These are phyloP conservation scores for Ranitomeya imitator DNA, from an alignment of 2,113 vertebrate species.

Conservation along the genomic window DNA sequence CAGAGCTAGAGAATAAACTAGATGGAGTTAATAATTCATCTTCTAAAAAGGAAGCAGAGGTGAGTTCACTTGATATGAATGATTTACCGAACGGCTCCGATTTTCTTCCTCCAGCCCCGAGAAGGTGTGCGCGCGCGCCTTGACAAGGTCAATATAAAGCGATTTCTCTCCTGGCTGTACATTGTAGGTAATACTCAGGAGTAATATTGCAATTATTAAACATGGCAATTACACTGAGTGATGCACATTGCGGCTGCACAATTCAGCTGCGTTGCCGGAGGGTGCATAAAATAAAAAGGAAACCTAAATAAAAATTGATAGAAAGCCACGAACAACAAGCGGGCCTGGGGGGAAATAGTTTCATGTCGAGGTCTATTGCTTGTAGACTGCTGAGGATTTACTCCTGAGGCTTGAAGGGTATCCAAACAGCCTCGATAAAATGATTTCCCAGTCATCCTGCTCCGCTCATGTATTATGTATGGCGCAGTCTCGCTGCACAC, in stretches of 20 bases:
- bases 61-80: constrained; percentile 60
- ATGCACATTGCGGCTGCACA: constrained; percentile 36
- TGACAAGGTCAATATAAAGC: constrained; percentile 49
- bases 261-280: constrained; percentile 48
- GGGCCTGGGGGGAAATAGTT: constrained; percentile 52
- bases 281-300: constrained; percentile 54
- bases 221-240: constrained; percentile 54
- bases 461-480: constrained; percentile 56
- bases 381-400: constrained; percentile 53
- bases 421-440: constrained; percentile 52
- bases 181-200: constrained; percentile 51
- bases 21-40: constrained; percentile 70
- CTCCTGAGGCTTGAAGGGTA: constrained; percentile 52
- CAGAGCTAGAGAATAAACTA: constrained; percentile 81
- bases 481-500: constrained; percentile 36
- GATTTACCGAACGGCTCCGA: not conserved
- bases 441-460: constrained; percentile 49
- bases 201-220: constrained; percentile 57
- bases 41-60: constrained; percentile 72
- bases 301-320: constrained; percentile 59
- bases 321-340: constrained; percentile 55
- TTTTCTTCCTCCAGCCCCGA: not conserved
- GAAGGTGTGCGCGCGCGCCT: constrained; percentile 19
- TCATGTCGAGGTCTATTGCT: constrained; percentile 56
- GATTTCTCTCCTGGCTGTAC: constrained; percentile 37